Evolutionary conservation across 2,113 vertebrate species (phyloP).

Genomic region (Camelus dromedarius): DNA sequence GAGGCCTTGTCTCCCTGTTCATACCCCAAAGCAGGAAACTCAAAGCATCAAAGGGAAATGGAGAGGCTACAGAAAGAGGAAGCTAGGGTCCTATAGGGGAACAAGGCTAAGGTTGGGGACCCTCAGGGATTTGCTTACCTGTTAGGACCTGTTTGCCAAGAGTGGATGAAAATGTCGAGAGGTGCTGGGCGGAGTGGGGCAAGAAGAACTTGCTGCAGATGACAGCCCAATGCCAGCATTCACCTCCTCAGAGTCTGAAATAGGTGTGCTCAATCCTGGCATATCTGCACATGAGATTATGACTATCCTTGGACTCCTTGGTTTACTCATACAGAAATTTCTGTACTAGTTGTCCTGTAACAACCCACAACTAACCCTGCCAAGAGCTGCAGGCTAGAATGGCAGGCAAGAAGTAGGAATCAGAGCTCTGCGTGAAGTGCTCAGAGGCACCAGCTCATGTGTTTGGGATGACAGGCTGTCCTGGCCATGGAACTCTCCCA

Average conservation of each 20-base stretch:
- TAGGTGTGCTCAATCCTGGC: too few species aligned
- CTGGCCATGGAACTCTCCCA: not conserved
- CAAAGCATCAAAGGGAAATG: not conserved
- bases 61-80: not conserved
- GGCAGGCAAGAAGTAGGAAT: not conserved
- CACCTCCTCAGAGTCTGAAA: not conserved
- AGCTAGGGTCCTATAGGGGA: not conserved
- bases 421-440: not conserved
- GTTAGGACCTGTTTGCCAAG: not conserved
- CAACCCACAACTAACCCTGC: not conserved
- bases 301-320: not conserved
- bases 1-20: not conserved
- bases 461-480: not conserved
- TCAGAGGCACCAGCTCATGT: not conserved
- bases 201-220: not conserved
- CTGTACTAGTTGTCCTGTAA: not conserved
- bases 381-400: not conserved
- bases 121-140: not conserved
- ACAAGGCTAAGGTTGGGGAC: not conserved
- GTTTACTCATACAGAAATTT: not conserved
- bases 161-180: not conserved
- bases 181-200: accelerated
- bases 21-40: not conserved
- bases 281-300: not conserved
- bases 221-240: not conserved